Evolutionary conservation across 1,140 invertebrate species (phyloP), one percentile per base, ranked within the genome.

Genomic region (Diploscapter pachys): DNA sequence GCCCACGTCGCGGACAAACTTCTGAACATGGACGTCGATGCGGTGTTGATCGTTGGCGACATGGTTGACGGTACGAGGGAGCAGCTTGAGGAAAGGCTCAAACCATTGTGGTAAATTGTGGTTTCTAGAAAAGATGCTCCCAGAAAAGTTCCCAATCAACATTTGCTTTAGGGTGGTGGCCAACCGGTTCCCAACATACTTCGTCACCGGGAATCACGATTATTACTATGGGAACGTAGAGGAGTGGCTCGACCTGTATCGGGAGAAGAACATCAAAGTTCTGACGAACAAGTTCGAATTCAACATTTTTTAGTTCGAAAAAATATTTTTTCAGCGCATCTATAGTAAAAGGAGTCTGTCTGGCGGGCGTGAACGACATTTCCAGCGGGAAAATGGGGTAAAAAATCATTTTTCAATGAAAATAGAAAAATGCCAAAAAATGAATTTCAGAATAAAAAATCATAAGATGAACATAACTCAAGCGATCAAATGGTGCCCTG

Each of bases 331-430:
- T 51, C 68, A 78, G 78, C 52, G 49, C 59, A 13, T n/a, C 66
- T 6, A 67, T 75, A 56, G n/a, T 79, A 2, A 68, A 75, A 69
- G 78, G 78, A 57, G 64, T 79, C 13, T 79, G 78, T 65, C 56
- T 79, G 3, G 77, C 75, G 4, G 78, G 78, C 8, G 69, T 79
- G 5, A 75, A 79, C 67, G 78, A 79, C 59, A 79, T 79, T 52
- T 78, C 76, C 2, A 76, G 71, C 62, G 78, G 65, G 31, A 79
- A 79, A 68, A 77, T 59, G 53, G 76, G 71, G 71, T 72, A 8
- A 4, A 63, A 57, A 51, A 49, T 31, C 9, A 9, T 71, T 5
- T 71, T n/a, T n/a, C 50, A 9, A n/a, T 70, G 8, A 11, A 68
- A 54, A 52, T 68, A 49, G 31, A 31, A 31, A 31, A 31, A 31